Conservation (phyloP, 2,888 invertebrate species). For the Iphiclides podalirius region DNA sequence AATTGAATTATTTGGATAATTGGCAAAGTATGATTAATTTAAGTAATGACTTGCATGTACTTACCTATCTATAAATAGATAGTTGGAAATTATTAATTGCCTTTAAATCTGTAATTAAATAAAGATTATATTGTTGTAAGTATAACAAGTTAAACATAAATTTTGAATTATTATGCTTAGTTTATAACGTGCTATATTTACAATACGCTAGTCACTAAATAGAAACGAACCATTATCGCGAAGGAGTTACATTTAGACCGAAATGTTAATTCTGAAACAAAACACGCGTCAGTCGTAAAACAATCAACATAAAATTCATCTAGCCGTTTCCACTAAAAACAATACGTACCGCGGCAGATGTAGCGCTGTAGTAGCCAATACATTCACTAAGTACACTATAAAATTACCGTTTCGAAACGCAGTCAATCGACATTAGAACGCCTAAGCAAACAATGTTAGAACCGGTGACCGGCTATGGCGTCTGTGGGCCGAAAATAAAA, state of each 20-base stretch:
- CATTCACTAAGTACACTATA: conserved; percentile 17
- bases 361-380: conserved; percentile 12
- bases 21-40: no score
- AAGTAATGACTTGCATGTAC: no score
- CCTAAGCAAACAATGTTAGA: conserved; percentile 35
- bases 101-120: no score
- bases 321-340: conserved; percentile 13
- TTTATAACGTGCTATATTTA: no score
- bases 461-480: conserved; percentile 37
- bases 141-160: no score
- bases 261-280: conserved; percentile 10
- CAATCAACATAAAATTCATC: conserved; percentile 3
- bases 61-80: no score
- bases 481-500: conserved; percentile 45
- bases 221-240: not conserved
- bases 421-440: conserved; percentile 28
- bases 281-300: conserved; percentile 15
- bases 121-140: no score
- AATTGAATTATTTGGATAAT: no score
- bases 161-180: no score
- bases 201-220: not conserved
- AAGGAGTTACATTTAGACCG: conserved; percentile 4
- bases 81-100: no score
- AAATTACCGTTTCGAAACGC: conserved; percentile 12
- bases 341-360: conserved; percentile 11